A percentile compares a stretch with the other conserved stretches of the same genome.
Evolutionary conservation across 2,113 vertebrate species (phyloP).

Genomic region (Stegostoma tigrinum): DNA sequence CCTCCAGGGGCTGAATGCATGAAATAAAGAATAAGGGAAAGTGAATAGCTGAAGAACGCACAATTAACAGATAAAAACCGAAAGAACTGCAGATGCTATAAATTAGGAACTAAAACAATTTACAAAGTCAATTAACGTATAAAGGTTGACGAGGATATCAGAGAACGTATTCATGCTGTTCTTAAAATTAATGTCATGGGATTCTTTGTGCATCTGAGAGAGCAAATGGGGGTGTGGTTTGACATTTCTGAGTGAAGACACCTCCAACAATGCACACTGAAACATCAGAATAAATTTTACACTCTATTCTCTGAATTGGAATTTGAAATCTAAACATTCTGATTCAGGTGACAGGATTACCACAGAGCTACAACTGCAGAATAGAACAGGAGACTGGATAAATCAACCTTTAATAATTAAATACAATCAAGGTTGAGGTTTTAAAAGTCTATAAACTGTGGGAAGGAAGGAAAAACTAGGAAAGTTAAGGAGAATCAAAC

Average conservation of each 20-base stretch:
- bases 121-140: neutral
- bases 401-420: neutral
- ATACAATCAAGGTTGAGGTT: neutral
- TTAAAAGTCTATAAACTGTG: neutral
- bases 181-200: neutral
- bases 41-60: neutral
- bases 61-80: too few species aligned
- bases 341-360: neutral
- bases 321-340: neutral
- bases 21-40: neutral
- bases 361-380: neutral
- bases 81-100: too few species aligned
- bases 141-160: neutral
- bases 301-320: neutral
- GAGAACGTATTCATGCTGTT: neutral
- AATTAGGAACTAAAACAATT: too few species aligned
- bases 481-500: neutral
- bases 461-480: neutral
- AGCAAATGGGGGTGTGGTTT: neutral
- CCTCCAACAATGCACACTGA: neutral
- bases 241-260: neutral
- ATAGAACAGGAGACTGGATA: neutral
- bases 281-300: neutral
- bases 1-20: neutral
- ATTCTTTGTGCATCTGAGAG: neutral